Evolutionary conservation across 2,888 invertebrate genomes (phyloP), one percentile per base, ranked within the genome.

Genomic region (Drosophila pseudotalamancana): DNA sequence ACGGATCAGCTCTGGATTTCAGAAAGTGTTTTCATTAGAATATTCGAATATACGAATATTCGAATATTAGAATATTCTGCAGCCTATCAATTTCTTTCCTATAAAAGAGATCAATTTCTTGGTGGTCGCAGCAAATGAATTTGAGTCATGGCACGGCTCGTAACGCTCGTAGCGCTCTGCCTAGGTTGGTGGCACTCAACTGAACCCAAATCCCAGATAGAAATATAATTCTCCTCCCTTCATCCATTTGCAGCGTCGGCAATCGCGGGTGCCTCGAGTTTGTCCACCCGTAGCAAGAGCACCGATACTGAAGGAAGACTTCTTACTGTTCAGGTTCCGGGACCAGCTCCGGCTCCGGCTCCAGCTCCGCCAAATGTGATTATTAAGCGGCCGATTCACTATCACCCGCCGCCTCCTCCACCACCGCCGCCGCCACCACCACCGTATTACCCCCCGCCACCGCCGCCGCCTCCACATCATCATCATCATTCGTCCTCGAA

Each of bases 21-120:
- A 6, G 12, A 43, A 42, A 48, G 23, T 48, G n/a, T 39, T 51
- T 48, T 48, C 32, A 55, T 57, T 63, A 46, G 40, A 46, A 50
- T 46, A 35, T 16, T n/a, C n/a, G n/a, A n/a, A n/a, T n/a, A n/a
- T n/a, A n/a, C n/a, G n/a, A n/a, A n/a, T n/a, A n/a, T n/a, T n/a
- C n/a, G n/a, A n/a, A n/a, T n/a, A n/a, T n/a, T n/a, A n/a, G n/a
- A n/a, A n/a, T n/a, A n/a, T 34, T 59, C 12, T 39, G 31, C 2
- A 6, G 1, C 16, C 2, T 6, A 43, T 16, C 45, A 19, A 29
- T 18, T 39, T 29, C 9, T 29, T 39, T 55, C 6, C 42, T 70
- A 70, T 70, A 70, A 70, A 70, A 70, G 71, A 60, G 37, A 60
- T 49, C 51, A 64, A 64, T 59, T 70, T 45, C 23, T 14, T 53